phyloP scores from a whole-genome alignment of 1,140 invertebrate genomes.

The Streblospio benedicti region DNA sequence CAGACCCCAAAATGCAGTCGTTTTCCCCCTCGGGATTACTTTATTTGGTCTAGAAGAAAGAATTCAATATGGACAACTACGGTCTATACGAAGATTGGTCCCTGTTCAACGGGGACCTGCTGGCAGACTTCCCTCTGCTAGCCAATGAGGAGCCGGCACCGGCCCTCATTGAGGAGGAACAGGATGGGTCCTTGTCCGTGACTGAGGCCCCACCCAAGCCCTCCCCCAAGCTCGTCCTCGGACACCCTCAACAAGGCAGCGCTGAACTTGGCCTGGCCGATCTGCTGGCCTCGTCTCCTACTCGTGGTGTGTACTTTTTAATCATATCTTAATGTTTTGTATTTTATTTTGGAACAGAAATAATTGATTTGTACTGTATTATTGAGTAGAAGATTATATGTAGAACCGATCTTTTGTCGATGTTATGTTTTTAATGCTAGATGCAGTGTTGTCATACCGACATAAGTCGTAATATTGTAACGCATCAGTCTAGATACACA shows the following conservation, averaged over 20 bases:
- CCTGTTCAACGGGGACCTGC: slow-evolving; percentile 10
- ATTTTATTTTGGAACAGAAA: too few relatives aligned
- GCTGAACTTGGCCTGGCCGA: background rate
- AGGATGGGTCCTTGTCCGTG: background rate
- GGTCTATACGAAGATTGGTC: background rate
- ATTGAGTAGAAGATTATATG: too few relatives aligned
- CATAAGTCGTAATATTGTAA: too few relatives aligned
- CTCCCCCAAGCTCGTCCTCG: background rate
- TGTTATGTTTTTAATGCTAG: too few relatives aligned
- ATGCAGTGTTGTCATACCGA: too few relatives aligned
- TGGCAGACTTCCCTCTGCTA: background rate
- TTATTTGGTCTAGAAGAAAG: background rate
- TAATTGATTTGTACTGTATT: too few relatives aligned
- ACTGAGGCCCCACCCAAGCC: background rate
- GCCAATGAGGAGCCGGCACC: background rate
- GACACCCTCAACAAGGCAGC: background rate
- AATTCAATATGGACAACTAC: background rate
- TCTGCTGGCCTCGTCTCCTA: background rate
- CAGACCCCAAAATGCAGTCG: slow-evolving; percentile 12
- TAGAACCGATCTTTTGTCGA: too few relatives aligned
- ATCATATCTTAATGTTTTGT: too few relatives aligned
- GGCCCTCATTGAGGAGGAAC: background rate
- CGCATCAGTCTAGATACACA: too few relatives aligned
- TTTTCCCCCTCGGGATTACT: background rate
- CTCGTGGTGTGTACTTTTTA: too few relatives aligned